phyloP scores from a whole-genome alignment of 1,140 invertebrate species.

The Trichomalopsis sarcophagae region DNA sequence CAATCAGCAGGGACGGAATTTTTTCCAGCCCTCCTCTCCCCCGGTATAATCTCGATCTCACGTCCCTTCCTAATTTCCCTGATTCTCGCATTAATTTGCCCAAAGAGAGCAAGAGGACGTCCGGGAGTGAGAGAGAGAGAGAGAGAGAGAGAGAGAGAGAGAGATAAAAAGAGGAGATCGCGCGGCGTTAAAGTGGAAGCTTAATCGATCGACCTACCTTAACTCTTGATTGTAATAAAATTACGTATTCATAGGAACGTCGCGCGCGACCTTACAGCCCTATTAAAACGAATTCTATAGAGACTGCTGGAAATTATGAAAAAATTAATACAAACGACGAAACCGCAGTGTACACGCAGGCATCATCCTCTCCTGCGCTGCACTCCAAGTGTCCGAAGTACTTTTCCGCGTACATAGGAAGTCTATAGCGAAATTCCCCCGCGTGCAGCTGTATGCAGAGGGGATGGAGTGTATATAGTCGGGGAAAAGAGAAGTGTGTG shows the following conservation, averaged over 20 bases:
- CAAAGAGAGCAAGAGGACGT: slow-evolving; percentile 4
- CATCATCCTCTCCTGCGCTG: background rate
- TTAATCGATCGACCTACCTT: slow-evolving; percentile 52
- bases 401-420: slow-evolving; percentile 17
- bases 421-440: background rate
- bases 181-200: slow-evolving; percentile 43
- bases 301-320: too few species aligned
- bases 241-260: slow-evolving; percentile 65
- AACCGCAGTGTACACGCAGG: too few species aligned
- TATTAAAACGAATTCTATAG: background rate
- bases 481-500: background rate
- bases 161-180: slow-evolving; percentile 3
- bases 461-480: background rate
- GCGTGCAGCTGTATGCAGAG: background rate
- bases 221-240: slow-evolving; percentile 61
- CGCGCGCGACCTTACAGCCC: background rate
- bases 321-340: too few species aligned
- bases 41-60: slow-evolving; percentile 18
- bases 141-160: background rate
- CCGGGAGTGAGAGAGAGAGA: background rate
- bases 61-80: slow-evolving; percentile 31
- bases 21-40: background rate
- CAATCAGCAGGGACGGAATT: slow-evolving; percentile 31
- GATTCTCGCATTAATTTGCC: slow-evolving; percentile 42
- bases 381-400: slow-evolving; percentile 32